Conservation (phyloP, 2,888 invertebrate genomes). For the Lithophane socia region DNA sequence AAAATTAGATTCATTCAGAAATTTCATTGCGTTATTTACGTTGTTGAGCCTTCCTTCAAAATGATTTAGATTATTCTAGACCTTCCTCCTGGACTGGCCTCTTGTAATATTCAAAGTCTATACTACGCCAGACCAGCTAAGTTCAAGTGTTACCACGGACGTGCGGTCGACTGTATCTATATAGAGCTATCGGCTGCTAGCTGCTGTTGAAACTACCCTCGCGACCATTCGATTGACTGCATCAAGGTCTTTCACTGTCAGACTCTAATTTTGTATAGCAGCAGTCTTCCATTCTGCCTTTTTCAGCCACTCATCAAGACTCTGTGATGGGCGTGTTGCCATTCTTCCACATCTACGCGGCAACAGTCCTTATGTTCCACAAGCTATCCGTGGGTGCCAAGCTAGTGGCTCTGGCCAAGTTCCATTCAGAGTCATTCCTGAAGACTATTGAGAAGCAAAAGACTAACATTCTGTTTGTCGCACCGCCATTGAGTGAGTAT, state of each 20-base stretch:
- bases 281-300: constrained; percentile 17
- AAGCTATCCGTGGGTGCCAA: constrained; percentile 91
- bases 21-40: too few relatives aligned
- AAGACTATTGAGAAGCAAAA: constrained; percentile 91
- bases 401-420: constrained; percentile 92
- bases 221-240: not conserved
- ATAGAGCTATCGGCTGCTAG: not conserved
- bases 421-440: constrained; percentile 93
- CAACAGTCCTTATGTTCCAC: constrained; percentile 91
- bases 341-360: constrained; percentile 95
- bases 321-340: constrained; percentile 93
- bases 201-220: not conserved
- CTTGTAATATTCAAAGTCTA: not conserved
- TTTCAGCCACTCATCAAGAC: constrained; percentile 90
- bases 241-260: not conserved
- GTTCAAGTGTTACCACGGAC: not conserved
- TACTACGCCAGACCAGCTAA: not conserved
- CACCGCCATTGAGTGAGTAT: constrained; percentile 94
- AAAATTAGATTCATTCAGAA: too few relatives aligned
- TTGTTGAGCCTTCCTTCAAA: too few relatives aligned
- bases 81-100: too few relatives aligned
- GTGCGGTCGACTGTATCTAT: too few relatives aligned
- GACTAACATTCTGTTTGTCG: constrained; percentile 92
- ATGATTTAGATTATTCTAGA: too few relatives aligned
- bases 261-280: too few relatives aligned